Evolutionary conservation across 2,113 vertebrate species (phyloP), one percentile per base, ranked within the genome.

Genomic region (Alaudala cheleensis): DNA sequence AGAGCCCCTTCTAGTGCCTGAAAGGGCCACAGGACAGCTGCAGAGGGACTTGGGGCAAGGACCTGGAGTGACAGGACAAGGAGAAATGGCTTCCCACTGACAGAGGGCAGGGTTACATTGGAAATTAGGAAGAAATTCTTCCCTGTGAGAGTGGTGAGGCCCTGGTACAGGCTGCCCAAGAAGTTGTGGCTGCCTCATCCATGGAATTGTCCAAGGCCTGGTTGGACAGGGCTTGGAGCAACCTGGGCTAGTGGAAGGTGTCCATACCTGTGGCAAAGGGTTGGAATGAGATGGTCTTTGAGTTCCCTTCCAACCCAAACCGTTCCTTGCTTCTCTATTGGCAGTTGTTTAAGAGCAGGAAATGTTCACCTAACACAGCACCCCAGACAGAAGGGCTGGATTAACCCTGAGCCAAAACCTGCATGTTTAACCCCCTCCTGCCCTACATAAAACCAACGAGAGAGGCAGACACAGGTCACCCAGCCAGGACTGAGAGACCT

Each of bases 211-310:
- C 6, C 14, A 49, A 57, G 42, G 16, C 29, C n/a, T 3, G 70
- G 50, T 0, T 39, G 40, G 10, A 73, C 0, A 0, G 69, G 49
- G 28, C 19, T 7, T 69, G 62, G 33, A 51, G 33, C 37, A 44
- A 10, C 11, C 18, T 44, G 26, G 22, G 14, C 1, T 10, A 37
- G 21, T 50, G 53, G 31, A 33, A 37, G 18, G 33, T 15, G 45
- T 50, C 61, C 21, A 16, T 50, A 45, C 44, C 11, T 9, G 5
- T 1, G 14, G 53, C 53, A 69, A 22, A 9, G 61, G 5, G 4
- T 2, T 60, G 53, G 26, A 77, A 69, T 2, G 0, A 8, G 45
- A 60, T 12, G 26, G 12, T 11, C 11, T 66, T 50, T 11, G 37
- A 60, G 22, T 10, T 34, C 18, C 31, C 34, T 77, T 69, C 39